Percentiles rank a stretch among this genome's conserved stretches.
phyloP scores from a whole-genome alignment of 1,140 invertebrate genomes.

The Drosophila persimilis region DNA sequence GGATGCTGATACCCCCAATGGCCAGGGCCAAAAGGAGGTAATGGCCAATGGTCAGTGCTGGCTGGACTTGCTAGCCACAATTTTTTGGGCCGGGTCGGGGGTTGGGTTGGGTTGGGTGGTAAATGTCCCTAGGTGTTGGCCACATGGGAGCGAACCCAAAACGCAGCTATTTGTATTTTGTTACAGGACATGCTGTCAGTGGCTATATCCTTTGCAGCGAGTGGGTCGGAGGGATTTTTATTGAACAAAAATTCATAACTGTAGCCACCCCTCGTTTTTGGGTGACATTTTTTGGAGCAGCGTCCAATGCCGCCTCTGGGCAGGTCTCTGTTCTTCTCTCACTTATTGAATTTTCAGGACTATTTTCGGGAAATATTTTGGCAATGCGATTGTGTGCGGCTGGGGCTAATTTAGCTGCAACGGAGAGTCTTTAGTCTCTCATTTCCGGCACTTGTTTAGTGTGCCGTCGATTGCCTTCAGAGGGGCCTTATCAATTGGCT shows the following conservation, averaged over 20 bases:
- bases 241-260: slow-evolving; percentile 68
- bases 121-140: slow-evolving; percentile 51
- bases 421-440: slow-evolving; percentile 1
- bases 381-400: slow-evolving; percentile 3
- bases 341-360: slow-evolving; percentile 25
- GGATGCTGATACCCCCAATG: slow-evolving; percentile 21
- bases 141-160: slow-evolving; percentile 28
- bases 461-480: slow-evolving; percentile 40
- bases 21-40: not conserved
- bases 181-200: slow-evolving; percentile 62
- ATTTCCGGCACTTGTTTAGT: slow-evolving; percentile 13
- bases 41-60: slow-evolving; percentile 4
- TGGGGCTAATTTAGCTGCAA: slow-evolving; percentile 9
- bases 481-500: too few relatives aligned
- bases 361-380: not conserved
- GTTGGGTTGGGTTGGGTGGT: not conserved
- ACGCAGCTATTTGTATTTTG: slow-evolving; percentile 69
- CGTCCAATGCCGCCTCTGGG: too few relatives aligned
- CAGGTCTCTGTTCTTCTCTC: too few relatives aligned
- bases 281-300: too few relatives aligned
- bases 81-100: not conserved
- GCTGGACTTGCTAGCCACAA: too few relatives aligned
- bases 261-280: slow-evolving; percentile 15
- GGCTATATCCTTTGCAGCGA: slow-evolving; percentile 46
- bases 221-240: slow-evolving; percentile 38